A percentile compares a stretch with the other conserved stretches of the same genome.
Conservation (phyloP, 2,113 vertebrate genomes). For the Saccopteryx leptura region DNA sequence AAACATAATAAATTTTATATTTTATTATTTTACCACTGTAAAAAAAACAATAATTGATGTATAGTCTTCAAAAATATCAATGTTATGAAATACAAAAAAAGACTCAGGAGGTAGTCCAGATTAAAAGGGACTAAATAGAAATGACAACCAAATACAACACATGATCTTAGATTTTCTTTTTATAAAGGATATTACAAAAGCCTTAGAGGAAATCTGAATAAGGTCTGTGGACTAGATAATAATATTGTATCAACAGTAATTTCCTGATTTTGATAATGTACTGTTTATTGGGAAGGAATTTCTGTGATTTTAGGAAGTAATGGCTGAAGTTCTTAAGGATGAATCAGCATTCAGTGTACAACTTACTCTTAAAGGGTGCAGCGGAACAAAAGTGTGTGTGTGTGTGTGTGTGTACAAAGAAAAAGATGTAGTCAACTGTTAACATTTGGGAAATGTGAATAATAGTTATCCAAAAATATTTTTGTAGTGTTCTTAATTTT, state of each 20-base stretch:
- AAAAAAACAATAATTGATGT: not conserved
- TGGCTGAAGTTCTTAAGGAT: not conserved
- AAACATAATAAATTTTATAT: not conserved
- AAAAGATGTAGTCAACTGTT: not conserved
- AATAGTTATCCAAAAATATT: not conserved
- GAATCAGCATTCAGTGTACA: not conserved
- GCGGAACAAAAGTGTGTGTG: too few relatives aligned
- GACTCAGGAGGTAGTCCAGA: not conserved
- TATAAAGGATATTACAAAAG: not conserved
- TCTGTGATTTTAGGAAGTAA: not conserved
- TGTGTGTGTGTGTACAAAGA: not conserved
- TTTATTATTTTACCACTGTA: not conserved
- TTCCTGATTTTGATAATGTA: constrained; percentile 2
- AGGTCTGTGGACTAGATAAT: not conserved
- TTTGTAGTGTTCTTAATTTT: not conserved
- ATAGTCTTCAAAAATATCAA: not conserved
- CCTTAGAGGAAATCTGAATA: not conserved
- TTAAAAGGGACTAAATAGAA: not conserved
- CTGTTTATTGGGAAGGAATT: constrained; percentile 6
- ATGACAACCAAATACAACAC: not conserved
- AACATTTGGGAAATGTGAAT: not conserved
- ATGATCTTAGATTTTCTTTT: not conserved
- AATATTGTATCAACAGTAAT: not conserved
- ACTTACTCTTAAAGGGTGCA: not conserved
- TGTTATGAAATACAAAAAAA: not conserved